Evolutionary conservation across 2,888 invertebrate species (phyloP).

Genomic region (Coleophora flavipennella): DNA sequence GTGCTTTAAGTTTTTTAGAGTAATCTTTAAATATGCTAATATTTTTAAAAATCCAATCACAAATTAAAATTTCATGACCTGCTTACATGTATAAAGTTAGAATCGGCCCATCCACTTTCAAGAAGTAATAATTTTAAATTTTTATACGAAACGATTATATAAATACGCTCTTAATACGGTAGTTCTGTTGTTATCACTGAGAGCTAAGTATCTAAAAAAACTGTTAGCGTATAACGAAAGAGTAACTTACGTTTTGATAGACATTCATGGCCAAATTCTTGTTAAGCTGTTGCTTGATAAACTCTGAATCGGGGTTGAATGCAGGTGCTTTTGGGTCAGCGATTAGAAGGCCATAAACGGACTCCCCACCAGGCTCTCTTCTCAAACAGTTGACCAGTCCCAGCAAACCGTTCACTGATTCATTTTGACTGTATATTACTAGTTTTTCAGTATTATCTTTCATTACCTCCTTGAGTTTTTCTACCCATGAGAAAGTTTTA

Average conservation of each 20-base stretch:
- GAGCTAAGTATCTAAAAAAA: no score
- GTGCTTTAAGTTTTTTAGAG: no score
- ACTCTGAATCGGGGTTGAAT: constrained; percentile 75
- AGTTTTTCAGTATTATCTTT: constrained; percentile 61
- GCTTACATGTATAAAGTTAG: no score
- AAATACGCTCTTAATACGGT: no score
- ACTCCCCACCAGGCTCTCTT: constrained; percentile 82
- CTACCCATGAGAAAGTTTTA: constrained; percentile 65
- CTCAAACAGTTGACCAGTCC: constrained; percentile 90
- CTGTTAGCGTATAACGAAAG: no score
- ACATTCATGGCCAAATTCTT: constrained; percentile 88
- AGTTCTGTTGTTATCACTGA: no score
- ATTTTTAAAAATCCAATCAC: no score
- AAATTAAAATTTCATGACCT: no score
- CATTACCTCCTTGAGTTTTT: constrained; percentile 53
- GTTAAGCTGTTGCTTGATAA: constrained; percentile 77
- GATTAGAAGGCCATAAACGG: constrained; percentile 75
- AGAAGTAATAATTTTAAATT: no score
- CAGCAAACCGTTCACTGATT: constrained; percentile 83
- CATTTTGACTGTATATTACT: constrained; percentile 77
- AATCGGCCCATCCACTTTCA: no score
- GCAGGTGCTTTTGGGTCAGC: constrained; percentile 75
- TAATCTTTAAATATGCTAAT: no score
- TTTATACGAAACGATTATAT: no score
- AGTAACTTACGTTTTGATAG: constrained; percentile 72